Evolutionary conservation across 2,797 vertebrate genomes (phyloP), one percentile per base, ranked within the genome.

Genomic region (Anableps anableps): DNA sequence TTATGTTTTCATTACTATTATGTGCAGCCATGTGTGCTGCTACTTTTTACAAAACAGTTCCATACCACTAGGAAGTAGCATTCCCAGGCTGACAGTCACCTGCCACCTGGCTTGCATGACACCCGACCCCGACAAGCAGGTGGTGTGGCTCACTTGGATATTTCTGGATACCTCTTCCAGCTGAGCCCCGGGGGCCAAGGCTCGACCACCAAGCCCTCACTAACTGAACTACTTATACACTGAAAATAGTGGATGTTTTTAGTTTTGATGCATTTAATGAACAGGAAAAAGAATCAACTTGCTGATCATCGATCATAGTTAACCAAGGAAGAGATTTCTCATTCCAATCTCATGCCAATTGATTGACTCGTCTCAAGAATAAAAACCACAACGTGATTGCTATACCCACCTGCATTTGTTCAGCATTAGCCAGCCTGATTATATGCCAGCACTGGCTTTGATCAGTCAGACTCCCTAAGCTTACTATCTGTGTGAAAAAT

Each of bases 401-500:
- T 34, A 8, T 64, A 34, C 47, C 26, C 74, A 58, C 76, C 76
- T 72, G 75, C 55, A 62, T 55, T 41, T 43, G 70, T 80, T 81
- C 79, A 78, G 74, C 43, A 79, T 91, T 88, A 79, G 82, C 75
- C 55, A 21, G 48, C 34, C 81, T 88, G 87, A 83, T 80, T 41
- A 50, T 3, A 29, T 76, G 43, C 70, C 81, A 80, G 82, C 88
- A 86, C 81, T 85, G 81, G 82, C 48, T 88, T 88, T 91, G 89
- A 92, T 92, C 87, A 88, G 83, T 81, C 85, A 75, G 62, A 64
- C 82, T 87, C 85, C 82, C 90, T 82, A 78, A 62, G 51, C 68
- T 76, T 68, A 38, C 72, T 83, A 80, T 58, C 48, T 64, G 53
- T 85, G 80, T 64, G 60, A 34, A 64, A 34, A 64, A 64, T 76